A percentile compares a stretch with the other conserved stretches of the same genome.
Conservation (phyloP, 2,888 invertebrate genomes). For the Cephus nigrinus region DNA sequence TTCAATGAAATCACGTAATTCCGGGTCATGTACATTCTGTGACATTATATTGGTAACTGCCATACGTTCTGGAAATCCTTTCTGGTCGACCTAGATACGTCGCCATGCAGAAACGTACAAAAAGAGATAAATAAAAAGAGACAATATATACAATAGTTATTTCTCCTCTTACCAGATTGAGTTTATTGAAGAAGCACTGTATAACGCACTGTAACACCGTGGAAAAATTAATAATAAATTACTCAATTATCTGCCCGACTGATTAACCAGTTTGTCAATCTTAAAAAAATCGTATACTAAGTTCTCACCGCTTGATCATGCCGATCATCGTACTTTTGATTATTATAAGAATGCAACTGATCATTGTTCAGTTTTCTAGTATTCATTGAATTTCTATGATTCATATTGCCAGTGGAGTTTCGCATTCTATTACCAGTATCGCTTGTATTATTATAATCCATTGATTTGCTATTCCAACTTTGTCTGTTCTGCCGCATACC, state of each 20-base stretch:
- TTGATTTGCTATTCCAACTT: neutral
- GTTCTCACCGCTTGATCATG: conserved; percentile 35
- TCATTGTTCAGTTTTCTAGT: neutral
- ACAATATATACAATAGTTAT: neutral
- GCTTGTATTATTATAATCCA: conserved; percentile 8
- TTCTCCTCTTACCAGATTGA: conserved; percentile 72
- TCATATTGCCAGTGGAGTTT: conserved; percentile 2
- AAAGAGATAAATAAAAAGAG: neutral
- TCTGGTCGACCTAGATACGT: conserved; percentile 69
- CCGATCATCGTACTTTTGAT: conserved; percentile 25
- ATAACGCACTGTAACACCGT: conserved; percentile 68
- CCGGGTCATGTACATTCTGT: conserved; percentile 73
- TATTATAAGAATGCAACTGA: neutral
- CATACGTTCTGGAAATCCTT: conserved; percentile 75
- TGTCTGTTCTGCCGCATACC: neutral
- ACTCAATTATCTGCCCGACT: neutral
- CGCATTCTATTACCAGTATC: conserved; percentile 22
- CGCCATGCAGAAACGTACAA: conserved; percentile 37
- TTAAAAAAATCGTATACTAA: conserved; percentile 10
- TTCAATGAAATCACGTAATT: conserved; percentile 76
- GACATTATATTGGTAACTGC: conserved; percentile 73
- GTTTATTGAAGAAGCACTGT: conserved; percentile 77
- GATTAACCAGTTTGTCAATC: neutral
- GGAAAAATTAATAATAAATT: neutral
- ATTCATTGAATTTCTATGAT: neutral